A percentile compares a stretch with the other conserved stretches of the same genome.
Conservation (phyloP, 2,113 vertebrate species). For the Nanorana parkeri region DNA sequence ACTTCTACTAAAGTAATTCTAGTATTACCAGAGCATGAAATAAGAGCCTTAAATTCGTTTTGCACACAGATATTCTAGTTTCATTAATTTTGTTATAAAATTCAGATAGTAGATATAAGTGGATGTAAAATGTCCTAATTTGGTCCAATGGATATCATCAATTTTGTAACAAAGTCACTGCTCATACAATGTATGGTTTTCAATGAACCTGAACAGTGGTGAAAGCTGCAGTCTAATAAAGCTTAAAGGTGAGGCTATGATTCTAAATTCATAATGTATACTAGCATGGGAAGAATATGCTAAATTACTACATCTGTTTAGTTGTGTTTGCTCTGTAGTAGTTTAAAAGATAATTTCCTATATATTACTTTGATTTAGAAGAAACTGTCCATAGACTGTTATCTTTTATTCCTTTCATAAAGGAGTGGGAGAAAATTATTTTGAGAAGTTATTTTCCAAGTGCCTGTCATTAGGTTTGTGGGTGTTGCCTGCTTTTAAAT, state of each 20-base stretch:
- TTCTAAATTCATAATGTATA: too few species aligned
- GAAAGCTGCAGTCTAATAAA: neutral
- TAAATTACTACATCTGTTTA: neutral
- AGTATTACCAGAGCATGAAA: too few species aligned
- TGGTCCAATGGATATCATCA: too few species aligned
- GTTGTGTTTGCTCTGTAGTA: neutral
- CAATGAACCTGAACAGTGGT: neutral
- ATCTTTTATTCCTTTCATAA: neutral
- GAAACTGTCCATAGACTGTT: neutral
- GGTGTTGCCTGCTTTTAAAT: constrained; percentile 58
- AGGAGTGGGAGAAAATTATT: constrained; percentile 62
- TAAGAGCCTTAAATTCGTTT: too few species aligned
- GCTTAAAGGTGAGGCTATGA: neutral
- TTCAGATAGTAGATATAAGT: neutral
- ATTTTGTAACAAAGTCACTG: too few species aligned
- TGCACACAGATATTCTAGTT: too few species aligned
- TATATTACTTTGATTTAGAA: neutral
- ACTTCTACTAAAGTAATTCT: too few species aligned
- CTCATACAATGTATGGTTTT: neutral
- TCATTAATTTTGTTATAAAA: neutral
- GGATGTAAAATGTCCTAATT: too few species aligned
- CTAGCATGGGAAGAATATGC: neutral
- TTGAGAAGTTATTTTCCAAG: constrained; percentile 52
- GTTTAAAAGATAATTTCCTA: neutral
- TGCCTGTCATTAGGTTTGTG: constrained; percentile 58